These are phyloP conservation scores for Pseudopodoces humilis DNA, from an alignment of 2,113 vertebrate genomes.

Conservation along the genomic window DNA sequence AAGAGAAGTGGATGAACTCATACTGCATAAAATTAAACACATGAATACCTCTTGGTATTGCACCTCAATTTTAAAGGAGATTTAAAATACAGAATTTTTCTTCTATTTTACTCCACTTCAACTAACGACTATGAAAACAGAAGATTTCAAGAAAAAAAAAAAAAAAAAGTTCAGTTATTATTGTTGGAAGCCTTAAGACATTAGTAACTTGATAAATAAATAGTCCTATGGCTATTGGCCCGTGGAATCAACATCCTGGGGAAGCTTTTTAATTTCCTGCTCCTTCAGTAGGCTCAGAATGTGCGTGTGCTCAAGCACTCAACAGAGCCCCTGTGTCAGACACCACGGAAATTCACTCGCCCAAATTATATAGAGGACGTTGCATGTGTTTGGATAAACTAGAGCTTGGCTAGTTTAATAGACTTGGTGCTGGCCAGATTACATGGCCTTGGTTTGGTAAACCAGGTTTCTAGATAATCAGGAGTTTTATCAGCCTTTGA, in stretches of 20 bases:
- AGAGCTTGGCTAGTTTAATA: background rate
- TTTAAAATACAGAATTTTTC: background rate
- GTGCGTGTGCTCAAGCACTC: background rate
- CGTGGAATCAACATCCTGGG: slow-evolving; percentile 29
- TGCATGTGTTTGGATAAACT: background rate
- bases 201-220: slow-evolving; percentile 48
- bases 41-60: background rate
- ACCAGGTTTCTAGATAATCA: slow-evolving; percentile 23
- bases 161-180: slow-evolving; percentile 1
- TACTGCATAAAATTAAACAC: background rate
- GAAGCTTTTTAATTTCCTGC: slow-evolving; percentile 68
- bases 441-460: background rate
- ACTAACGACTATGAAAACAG: background rate
- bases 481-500: background rate
- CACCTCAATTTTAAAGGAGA: background rate
- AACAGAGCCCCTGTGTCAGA: background rate
- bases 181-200: slow-evolving; percentile 50
- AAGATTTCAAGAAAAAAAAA: background rate
- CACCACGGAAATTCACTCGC: background rate
- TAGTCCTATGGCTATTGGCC: background rate
- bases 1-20: background rate
- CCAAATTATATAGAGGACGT: background rate
- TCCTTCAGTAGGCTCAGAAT: slow-evolving; percentile 2
- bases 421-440: background rate
- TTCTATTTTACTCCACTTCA: background rate